Conservation (phyloP, 2,113 vertebrate genomes). For the Rhegmatorhina hoffmannsi region DNA sequence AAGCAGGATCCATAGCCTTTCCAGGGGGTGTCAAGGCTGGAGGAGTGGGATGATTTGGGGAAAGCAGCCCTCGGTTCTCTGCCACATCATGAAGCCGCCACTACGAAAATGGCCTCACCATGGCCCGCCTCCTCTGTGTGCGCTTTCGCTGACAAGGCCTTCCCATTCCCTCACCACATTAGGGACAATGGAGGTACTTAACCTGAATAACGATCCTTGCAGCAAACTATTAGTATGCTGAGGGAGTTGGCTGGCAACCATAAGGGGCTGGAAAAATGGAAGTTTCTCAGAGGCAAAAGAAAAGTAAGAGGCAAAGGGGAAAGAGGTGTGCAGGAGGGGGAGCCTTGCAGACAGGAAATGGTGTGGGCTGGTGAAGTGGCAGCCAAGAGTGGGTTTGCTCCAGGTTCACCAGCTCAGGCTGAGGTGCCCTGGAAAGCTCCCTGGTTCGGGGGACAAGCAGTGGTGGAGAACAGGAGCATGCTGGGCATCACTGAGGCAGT, state of each 20-base stretch:
- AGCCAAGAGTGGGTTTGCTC: not conserved
- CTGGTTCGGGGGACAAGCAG: rapidly evolving
- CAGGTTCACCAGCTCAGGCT: not conserved
- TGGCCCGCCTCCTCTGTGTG: rapidly evolving
- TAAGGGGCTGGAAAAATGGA: not conserved
- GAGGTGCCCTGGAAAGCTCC: not conserved
- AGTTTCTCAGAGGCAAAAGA: not conserved
- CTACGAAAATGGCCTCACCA: not conserved
- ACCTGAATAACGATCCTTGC: slow-evolving; percentile 5
- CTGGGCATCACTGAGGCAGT: not conserved
- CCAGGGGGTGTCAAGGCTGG: not conserved
- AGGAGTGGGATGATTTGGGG: rapidly evolving
- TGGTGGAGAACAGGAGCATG: not conserved
- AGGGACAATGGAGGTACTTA: slow-evolving; percentile 39
- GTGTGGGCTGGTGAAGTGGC: not conserved
- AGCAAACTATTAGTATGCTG: slow-evolving; percentile 39
- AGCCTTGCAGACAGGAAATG: not conserved
- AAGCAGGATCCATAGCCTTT: not conserved
- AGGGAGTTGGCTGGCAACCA: not conserved
- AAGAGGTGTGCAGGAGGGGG: not conserved
- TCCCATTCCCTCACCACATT: not conserved
- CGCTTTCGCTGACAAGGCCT: not conserved
- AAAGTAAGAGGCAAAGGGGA: not conserved
- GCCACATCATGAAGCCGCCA: not conserved
- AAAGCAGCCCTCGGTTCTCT: not conserved